Evolutionary conservation across 2,797 vertebrate genomes (phyloP).

Genomic region (Oreortyx pictus): DNA sequence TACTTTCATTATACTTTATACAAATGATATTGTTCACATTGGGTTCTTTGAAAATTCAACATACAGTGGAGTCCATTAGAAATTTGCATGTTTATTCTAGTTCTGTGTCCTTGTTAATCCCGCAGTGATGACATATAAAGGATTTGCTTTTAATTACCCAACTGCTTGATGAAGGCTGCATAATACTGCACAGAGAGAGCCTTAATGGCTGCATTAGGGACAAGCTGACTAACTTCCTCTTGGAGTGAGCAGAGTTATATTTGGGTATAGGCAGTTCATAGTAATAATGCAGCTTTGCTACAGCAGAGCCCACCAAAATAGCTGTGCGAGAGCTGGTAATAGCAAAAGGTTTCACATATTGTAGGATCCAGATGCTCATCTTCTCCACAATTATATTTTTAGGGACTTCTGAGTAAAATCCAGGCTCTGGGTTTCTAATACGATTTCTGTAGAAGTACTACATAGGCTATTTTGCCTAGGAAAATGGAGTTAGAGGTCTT

Average conservation of each 20-base stretch:
- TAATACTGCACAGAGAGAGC: not conserved
- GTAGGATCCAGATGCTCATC: not conserved
- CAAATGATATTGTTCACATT: not conserved
- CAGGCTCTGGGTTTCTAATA: not conserved
- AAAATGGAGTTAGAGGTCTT: not conserved
- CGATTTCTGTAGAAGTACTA: not conserved
- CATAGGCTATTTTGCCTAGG: not conserved
- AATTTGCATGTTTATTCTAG: not conserved
- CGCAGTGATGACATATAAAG: not conserved
- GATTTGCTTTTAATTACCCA: conserved; percentile 1
- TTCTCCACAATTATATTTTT: not conserved
- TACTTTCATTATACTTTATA: not conserved
- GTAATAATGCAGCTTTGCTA: not conserved
- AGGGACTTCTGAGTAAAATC: not conserved
- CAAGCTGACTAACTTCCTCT: not conserved
- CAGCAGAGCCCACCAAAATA: not conserved
- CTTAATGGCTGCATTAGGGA: not conserved
- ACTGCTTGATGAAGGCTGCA: not conserved
- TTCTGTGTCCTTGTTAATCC: not conserved
- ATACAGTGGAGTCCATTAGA: not conserved
- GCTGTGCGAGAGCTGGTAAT: not conserved
- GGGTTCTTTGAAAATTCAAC: not conserved
- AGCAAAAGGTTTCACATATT: not conserved
- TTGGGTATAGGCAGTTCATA: not conserved
- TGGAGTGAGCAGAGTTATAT: not conserved